Conservation (phyloP, 2,113 vertebrate genomes). For the Solea solea region DNA sequence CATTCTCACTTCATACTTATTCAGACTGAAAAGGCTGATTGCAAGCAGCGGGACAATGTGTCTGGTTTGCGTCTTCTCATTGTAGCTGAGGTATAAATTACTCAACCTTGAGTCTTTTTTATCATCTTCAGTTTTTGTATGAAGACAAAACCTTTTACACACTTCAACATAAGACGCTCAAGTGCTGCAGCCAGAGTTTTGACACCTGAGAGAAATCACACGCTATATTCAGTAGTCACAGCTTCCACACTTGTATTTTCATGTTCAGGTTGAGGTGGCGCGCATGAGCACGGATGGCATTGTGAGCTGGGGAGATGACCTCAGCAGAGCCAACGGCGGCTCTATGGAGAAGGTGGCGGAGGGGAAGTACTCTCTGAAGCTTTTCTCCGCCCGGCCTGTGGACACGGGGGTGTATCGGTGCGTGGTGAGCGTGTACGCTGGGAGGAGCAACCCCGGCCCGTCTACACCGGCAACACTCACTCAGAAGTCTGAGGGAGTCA, state of each 20-base stretch:
- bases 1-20: neutral
- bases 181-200: conserved; percentile 1
- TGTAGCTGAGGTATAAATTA: no score
- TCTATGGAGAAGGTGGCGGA: conserved; percentile 86
- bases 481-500: conserved; percentile 83
- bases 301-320: conserved; percentile 83
- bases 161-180: no score
- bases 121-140: no score
- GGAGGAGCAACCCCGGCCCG: conserved; percentile 67
- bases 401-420: conserved; percentile 87
- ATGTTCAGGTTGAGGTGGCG: conserved; percentile 78
- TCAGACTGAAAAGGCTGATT: neutral
- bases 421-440: conserved; percentile 83
- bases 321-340: conserved; percentile 72
- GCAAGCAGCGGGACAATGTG: neutral
- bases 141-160: no score
- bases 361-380: conserved; percentile 82
- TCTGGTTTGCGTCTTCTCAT: no score
- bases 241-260: neutral
- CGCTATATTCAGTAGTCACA: neutral
- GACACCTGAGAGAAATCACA: neutral
- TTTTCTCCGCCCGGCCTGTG: conserved; percentile 82
- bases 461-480: conserved; percentile 80
- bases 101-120: no score
- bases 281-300: conserved; percentile 80